Percentiles rank a stretch among this genome's conserved stretches.
phyloP scores from a whole-genome alignment of 92 coral and sea anemone species.

The Phenganax marumi region DNA sequence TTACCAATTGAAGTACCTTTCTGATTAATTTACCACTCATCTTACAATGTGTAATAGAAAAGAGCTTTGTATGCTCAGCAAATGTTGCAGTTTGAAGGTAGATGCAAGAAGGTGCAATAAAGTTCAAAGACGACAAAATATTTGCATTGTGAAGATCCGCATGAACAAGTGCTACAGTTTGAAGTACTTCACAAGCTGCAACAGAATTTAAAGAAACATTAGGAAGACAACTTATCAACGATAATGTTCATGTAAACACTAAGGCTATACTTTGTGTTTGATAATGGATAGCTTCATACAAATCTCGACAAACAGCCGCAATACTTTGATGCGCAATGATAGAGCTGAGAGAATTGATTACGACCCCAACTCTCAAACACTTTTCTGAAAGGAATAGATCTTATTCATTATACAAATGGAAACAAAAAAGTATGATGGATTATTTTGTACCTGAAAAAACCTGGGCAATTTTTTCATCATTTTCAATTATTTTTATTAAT shows the following conservation, averaged over 20 bases:
- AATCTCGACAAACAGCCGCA: slow-evolving; percentile 52
- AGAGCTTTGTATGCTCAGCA: background rate
- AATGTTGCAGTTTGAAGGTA: slow-evolving; percentile 17
- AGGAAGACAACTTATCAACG: background rate
- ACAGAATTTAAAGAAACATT: background rate
- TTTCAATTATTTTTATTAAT: slow-evolving; percentile 1
- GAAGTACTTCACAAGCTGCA: slow-evolving; percentile 65
- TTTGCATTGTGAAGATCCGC: slow-evolving; percentile 71
- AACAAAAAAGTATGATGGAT: background rate
- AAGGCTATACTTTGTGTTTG: background rate
- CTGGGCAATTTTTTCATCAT: background rate
- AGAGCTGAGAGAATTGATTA: slow-evolving; percentile 67
- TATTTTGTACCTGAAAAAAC: background rate
- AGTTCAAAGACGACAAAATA: slow-evolving; percentile 49
- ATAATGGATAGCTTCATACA: slow-evolving; percentile 34
- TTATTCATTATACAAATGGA: background rate
- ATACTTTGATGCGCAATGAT: slow-evolving; percentile 51
- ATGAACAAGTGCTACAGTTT: slow-evolving; percentile 67
- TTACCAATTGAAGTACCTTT: slow-evolving; percentile 14
- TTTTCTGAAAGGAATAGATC: slow-evolving; percentile 42
- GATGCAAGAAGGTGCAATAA: slow-evolving; percentile 61
- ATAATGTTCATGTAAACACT: background rate
- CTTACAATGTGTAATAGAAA: slow-evolving; percentile 20
- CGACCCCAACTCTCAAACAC: slow-evolving; percentile 61
- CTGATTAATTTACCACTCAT: slow-evolving; percentile 29